Evolutionary conservation across 2,113 vertebrate species (phyloP).

Genomic region (Eclectus roratus): DNA sequence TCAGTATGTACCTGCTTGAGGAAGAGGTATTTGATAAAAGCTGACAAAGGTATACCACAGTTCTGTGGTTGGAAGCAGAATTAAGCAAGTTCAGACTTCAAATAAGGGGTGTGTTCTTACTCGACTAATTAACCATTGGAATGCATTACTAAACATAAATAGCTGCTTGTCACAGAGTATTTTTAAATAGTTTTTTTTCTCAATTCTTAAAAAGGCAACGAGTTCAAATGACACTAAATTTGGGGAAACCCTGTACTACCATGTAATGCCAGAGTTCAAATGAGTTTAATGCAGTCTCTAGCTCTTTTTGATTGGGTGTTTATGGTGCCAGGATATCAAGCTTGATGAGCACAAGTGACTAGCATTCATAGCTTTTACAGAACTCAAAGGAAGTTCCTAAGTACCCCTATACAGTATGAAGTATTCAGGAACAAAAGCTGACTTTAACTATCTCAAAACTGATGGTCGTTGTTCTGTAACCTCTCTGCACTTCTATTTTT

Average conservation of each 20-base stretch:
- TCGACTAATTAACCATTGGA: background rate
- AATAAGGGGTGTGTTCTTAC: background rate
- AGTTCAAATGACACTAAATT: background rate
- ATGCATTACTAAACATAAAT: background rate
- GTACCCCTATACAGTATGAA: background rate
- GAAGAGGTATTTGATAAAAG: background rate
- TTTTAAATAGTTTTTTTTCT: background rate
- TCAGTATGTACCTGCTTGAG: background rate
- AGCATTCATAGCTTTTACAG: background rate
- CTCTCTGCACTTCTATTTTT: background rate
- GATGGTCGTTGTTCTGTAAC: background rate
- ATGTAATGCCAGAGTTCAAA: background rate
- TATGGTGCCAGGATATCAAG: background rate
- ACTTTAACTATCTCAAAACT: background rate
- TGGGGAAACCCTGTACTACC: background rate
- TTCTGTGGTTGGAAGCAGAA: background rate
- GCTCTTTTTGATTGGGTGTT: background rate
- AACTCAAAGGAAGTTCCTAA: background rate
- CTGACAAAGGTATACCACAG: background rate
- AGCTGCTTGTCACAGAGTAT: background rate
- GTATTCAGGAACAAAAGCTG: background rate
- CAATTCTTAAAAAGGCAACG: background rate
- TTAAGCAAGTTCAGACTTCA: constrained; percentile 9
- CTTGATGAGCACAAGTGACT: background rate
- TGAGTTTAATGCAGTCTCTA: background rate